These are phyloP conservation scores for Parasteatoda tepidariorum DNA, from an alignment of 1,140 invertebrate genomes.

Conservation along the genomic window DNA sequence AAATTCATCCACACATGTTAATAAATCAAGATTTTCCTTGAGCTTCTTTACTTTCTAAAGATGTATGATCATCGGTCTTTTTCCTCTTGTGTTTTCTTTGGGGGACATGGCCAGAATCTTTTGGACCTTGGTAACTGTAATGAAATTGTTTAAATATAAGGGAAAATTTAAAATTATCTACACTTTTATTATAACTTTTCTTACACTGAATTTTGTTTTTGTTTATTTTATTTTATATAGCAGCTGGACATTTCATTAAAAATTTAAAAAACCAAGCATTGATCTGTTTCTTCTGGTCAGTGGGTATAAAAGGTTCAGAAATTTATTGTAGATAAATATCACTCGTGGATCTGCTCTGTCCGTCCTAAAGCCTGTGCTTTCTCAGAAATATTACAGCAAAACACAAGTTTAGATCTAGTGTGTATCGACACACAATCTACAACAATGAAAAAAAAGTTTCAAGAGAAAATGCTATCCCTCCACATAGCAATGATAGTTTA, in stretches of 20 bases:
- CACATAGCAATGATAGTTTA: too few species aligned
- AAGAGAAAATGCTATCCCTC: too few species aligned
- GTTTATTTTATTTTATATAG: neutral
- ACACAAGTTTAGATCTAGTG: too few species aligned
- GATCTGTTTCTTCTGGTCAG: neutral
- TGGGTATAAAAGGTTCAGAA: neutral
- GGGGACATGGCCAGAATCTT: neutral
- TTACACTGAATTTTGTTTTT: neutral
- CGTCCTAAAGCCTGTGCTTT: too few species aligned
- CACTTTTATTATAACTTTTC: neutral
- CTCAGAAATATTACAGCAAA: too few species aligned
- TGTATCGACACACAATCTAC: too few species aligned
- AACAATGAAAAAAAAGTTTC: too few species aligned
- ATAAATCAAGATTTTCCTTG: too few species aligned
- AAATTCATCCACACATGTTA: too few species aligned
- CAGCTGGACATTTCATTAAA: neutral
- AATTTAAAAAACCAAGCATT: neutral
- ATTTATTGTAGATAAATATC: neutral
- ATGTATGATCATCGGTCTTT: neutral
- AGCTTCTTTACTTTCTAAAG: neutral
- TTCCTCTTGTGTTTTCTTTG: constrained; percentile 13
- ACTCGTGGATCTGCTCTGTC: too few species aligned
- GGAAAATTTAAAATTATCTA: neutral
- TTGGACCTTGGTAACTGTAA: constrained; percentile 17
- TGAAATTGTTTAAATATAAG: neutral